phyloP scores from a whole-genome alignment of 2,113 vertebrate genomes.

The Naja naja region DNA sequence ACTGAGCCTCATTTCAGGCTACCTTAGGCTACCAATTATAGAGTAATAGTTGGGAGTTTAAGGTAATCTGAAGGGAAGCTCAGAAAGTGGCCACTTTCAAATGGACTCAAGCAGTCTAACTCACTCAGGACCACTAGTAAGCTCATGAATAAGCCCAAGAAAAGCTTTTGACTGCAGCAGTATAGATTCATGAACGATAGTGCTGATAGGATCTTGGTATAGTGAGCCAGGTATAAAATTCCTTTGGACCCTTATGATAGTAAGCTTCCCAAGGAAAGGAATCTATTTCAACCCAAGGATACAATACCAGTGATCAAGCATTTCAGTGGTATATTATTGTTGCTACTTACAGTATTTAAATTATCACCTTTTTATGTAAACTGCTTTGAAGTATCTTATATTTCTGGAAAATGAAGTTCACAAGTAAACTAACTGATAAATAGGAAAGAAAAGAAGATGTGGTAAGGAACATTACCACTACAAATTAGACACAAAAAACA shows the following conservation, averaged over 20 bases:
- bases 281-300: background rate
- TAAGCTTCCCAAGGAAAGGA: background rate
- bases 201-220: background rate
- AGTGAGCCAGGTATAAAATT: background rate
- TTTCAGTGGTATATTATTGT: background rate
- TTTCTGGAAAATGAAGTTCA: background rate
- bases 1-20: background rate
- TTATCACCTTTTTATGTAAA: background rate
- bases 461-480: background rate
- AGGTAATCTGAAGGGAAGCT: background rate
- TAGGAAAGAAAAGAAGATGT: background rate
- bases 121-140: background rate
- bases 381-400: background rate
- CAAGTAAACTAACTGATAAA: background rate
- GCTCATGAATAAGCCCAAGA: background rate
- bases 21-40: background rate
- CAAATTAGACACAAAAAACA: background rate
- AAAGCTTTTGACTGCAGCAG: background rate
- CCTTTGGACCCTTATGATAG: background rate
- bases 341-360: background rate
- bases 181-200: background rate
- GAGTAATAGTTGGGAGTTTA: background rate
- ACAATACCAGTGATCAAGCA: background rate
- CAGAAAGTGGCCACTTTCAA: background rate
- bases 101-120: background rate